Base-by-base conservation (phyloP, 2,113 vertebrate genomes). In the Phaetusa simplex region DNA sequence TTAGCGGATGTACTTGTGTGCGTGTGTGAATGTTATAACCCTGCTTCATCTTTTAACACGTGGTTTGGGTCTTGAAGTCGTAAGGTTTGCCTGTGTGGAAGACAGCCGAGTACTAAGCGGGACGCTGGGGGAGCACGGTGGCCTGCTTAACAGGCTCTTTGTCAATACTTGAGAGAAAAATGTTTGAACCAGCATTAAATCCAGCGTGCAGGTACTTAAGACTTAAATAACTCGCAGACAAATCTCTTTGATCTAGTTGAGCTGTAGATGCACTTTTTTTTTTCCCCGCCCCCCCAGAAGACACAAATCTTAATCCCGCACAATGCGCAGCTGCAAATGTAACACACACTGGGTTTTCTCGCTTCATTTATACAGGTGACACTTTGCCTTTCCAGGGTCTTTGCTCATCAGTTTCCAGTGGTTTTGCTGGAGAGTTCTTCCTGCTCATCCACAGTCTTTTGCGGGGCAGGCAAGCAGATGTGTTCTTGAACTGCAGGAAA, bases 271-370 rank as follows among this genome's bases (percentile, higher is more conserved):
- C 9, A 2, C 3, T n/a, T 38, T 38, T 30, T 45, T 14, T 20
- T 56, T 40, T 40, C 9, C 9, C 34, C 14, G 21, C 34, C 24
- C 16, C 34, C 19, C 18, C 43, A 27, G 45, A 65, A 85, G 61
- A 40, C 15, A 8, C 45, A 20, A 3, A 32, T 66, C 45, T 58
- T 18, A 5, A 2, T 34, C 83, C 45, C 34, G 34, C 0, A 2
- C 29, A 4, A 5, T 7, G 18, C 0, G 5, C 34, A 81, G 77
- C 82, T 34, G 72, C 0, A 3, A 29, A 38, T 0, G 30, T 8
- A 17, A 43, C 2, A 0, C 0, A 1, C 7, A 2, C 58, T 22
- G 47, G 67, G 0, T 66, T 59, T 61, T 11, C 21, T 47, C 8
- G 42, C n/a, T 55, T 4, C 2, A 2, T 55, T 32, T 26, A 21